Base-by-base conservation (phyloP, 1,140 invertebrate genomes). In the Hypothenemus hampei region DNA sequence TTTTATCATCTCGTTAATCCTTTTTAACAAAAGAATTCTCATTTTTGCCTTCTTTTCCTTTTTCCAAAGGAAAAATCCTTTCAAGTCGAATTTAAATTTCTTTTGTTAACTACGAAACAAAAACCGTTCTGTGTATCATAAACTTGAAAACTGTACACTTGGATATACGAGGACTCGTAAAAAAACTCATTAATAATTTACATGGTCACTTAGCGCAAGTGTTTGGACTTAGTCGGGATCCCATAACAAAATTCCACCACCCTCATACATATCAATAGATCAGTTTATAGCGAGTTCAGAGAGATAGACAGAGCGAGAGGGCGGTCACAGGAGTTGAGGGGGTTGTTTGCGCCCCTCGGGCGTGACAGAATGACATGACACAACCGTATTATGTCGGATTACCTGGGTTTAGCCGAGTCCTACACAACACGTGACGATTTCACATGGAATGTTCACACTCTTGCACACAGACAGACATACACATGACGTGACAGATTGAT, bases 341-440 rank as follows among this genome's bases (percentile, higher is more conserved):
- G 43, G 41, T 35, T 56, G 16, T 61, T 53, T 59, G 61, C 59
- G 53, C 61, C 63, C 62, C 61, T 52, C 58, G 36, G 46, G 59
- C 54, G 61, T 69, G 67, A 69, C 67, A 69, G 67, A 69, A 65
- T 69, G 67, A 69, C 67, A 69, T 67, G 67, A 66, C 67, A 67
- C 65, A 67, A 69, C 62, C 57, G 64, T 66, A 69, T 69, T 65
- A 69, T 60, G 52, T 49, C 54, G 65, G 67, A 69, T 69, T 69
- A 67, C 64, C 57, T 46, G 46, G 62, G 65, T 54, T 69, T 65
- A 69, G 60, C 62, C 54, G 56, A 60, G 64, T 59, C 67, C 62
- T 63, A 66, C 65, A 65, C 61, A 49, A 46, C 54, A 57, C 29
- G 31, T 57, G 54, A 41, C 37, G 47, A 20, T 57, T n/a, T 57